A percentile compares a stretch with the other conserved stretches of the same genome.
These are phyloP conservation scores for Lethenteron camtschaticum DNA, from an alignment of 2,113 vertebrate genomes.

Conservation along the genomic window DNA sequence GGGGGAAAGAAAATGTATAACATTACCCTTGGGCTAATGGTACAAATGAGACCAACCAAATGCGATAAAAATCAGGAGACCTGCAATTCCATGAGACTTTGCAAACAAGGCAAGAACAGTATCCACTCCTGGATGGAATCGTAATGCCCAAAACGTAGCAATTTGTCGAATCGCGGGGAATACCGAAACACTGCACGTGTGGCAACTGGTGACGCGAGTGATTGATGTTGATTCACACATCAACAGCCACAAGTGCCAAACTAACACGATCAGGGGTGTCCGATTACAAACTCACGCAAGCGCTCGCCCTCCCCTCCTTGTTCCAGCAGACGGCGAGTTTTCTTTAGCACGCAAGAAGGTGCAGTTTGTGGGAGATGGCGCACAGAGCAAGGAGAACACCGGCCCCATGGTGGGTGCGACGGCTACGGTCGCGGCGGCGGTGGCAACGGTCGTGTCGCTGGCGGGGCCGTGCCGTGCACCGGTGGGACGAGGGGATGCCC, in stretches of 20 bases:
- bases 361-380: constrained; percentile 28
- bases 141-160: too few species aligned
- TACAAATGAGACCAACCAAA: too few species aligned
- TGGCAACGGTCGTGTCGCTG: constrained; percentile 23
- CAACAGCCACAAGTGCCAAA: not conserved
- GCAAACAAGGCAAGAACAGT: too few species aligned
- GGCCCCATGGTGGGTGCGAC: constrained; percentile 8
- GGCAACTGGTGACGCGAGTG: not conserved
- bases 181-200: not conserved
- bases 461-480: constrained; percentile 10
- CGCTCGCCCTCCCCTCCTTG: constrained; percentile 13
- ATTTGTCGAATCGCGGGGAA: not conserved
- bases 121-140: too few species aligned
- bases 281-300: not conserved
- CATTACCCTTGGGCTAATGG: too few species aligned
- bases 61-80: too few species aligned
- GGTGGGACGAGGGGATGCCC: too few species aligned
- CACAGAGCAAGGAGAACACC: constrained; percentile 39
- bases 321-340: constrained; percentile 22
- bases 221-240: not conserved
- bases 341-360: constrained; percentile 47
- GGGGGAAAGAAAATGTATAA: too few species aligned
- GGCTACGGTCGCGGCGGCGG: constrained; percentile 14
- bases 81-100: too few species aligned
- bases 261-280: not conserved